A percentile compares a stretch with the other conserved stretches of the same genome.
Conservation (phyloP, 2,113 vertebrate genomes). For the Polyodon spathula region DNA sequence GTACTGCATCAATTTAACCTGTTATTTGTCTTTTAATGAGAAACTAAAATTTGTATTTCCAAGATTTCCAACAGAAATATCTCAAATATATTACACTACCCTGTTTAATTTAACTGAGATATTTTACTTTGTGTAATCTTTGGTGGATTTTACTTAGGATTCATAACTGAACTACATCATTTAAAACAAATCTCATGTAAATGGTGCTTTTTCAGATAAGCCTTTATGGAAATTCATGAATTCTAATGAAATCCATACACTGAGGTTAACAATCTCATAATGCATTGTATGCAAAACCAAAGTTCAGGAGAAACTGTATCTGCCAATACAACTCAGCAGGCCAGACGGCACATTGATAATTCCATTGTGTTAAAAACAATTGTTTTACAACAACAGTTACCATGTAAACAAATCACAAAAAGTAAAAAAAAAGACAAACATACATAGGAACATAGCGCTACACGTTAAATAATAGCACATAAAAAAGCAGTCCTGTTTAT, state of each 20-base stretch:
- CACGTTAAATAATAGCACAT: constrained; percentile 21
- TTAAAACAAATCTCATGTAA: too few relatives aligned
- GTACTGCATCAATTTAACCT: too few relatives aligned
- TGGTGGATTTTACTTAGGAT: too few relatives aligned
- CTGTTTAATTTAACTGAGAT: too few relatives aligned
- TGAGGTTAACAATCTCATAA: not conserved
- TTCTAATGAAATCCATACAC: not conserved
- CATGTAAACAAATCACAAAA: constrained; percentile 7
- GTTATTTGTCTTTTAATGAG: too few relatives aligned
- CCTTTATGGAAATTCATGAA: too few relatives aligned
- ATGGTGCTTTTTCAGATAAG: too few relatives aligned
- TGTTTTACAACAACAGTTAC: constrained; percentile 13
- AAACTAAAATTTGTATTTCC: too few relatives aligned
- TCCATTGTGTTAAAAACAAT: constrained; percentile 19
- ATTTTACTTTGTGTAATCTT: too few relatives aligned
- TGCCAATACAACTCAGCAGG: constrained; percentile 44
- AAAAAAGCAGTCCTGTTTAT: constrained; percentile 17
- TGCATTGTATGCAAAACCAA: not conserved
- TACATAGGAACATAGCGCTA: constrained; percentile 20
- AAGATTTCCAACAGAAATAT: too few relatives aligned
- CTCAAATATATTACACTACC: too few relatives aligned
- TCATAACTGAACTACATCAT: too few relatives aligned
- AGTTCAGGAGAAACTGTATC: constrained; percentile 7
- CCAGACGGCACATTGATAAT: constrained; percentile 35
- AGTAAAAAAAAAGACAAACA: constrained; percentile 31